Evolutionary conservation across 2,888 invertebrate species (phyloP), one percentile per base, ranked within the genome.

Genomic region (Notodonta dromedarius): DNA sequence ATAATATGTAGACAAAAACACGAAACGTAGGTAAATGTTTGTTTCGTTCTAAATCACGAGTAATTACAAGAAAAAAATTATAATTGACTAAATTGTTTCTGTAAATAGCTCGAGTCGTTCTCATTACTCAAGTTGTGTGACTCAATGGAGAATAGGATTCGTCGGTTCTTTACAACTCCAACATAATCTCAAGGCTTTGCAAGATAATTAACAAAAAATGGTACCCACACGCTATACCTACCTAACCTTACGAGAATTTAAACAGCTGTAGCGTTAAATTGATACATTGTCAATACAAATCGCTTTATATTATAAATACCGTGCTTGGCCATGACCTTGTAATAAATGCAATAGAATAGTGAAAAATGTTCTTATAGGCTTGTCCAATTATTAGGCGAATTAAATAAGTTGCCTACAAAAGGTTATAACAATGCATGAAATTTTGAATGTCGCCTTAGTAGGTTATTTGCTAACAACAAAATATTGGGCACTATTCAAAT

Each of bases 61-160:
- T 62, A 65, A 65, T 64, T 70, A 65, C 56, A 57, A 53, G 42
- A 71, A 65, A 66, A 72, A 55, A 40, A 5, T 53, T 61, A 56
- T 78, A 77, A 80, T 78, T 77, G 73, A 66, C 74, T 74, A 75
- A 70, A 74, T 70, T 65, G 68, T 69, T 52, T 67, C 58, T 70
- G 58, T 71, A 76, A 73, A 70, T 68, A 58, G 50, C 60, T 60
- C 56, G 56, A 59, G 60, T 66, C 65, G 52, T 62, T 60, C 67
- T 69, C 65, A 70, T 71, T 71, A 70, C 46, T 4, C 46, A 50
- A 16, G 5, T 50, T 52, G 48, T 54, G 64, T 54, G 65, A 60
- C 53, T 64, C 55, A 61, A 59, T 63, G 50, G 58, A 72, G 63
- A 72, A 72, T 62, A 53, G 56, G 57, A 71, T 56, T 58, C 52